Evolutionary conservation across 2,113 vertebrate genomes (phyloP), one percentile per base, ranked within the genome.

Genomic region (Melanerpes formicivorus): DNA sequence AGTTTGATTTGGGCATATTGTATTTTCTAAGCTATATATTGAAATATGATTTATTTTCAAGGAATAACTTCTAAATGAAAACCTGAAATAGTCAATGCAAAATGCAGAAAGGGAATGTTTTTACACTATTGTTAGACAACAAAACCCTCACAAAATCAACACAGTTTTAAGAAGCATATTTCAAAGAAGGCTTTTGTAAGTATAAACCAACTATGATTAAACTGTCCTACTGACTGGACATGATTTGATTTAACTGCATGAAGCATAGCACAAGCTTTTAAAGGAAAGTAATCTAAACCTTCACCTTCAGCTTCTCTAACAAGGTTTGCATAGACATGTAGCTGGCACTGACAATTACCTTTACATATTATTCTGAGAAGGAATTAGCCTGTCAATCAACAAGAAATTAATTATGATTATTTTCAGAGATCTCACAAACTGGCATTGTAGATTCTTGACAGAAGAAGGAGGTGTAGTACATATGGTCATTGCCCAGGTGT

Each of bases 41-140:
- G 59, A 89, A 92, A 65, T 69, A 54, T 37, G 2, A 73, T 62
- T 90, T 82, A 46, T 95, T 91, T 92, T 82, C 18, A 70, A 90
- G 88, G 1, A 77, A 79, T 12, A 4, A 3, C 0, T 66, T 79
- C 55, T 59, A 76, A 92, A 87, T 55, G 21, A 72, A 89, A 82
- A 48, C 21, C 40, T 76, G 25, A 75, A 93, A 32, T 44, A 69
- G 17, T 81, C 40, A 70, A 73, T 52, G 55, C 2, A 82, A 84
- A 92, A 80, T 12, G 6, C 4, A 82, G 26, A 64, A 80, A 62
- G 50, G 0, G 6, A 73, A 79, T 55, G 66, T 46, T 66, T 84
- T 85, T 66, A n/a, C 7, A 37, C 30, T 66, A 62, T 5, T 40
- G 70, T 37, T 55, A 76, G n/a, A 3, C 40, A 9, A 54, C 34